Evolutionary conservation across 1,140 invertebrate genomes (phyloP).

Genomic region (Eulimnadia texana): DNA sequence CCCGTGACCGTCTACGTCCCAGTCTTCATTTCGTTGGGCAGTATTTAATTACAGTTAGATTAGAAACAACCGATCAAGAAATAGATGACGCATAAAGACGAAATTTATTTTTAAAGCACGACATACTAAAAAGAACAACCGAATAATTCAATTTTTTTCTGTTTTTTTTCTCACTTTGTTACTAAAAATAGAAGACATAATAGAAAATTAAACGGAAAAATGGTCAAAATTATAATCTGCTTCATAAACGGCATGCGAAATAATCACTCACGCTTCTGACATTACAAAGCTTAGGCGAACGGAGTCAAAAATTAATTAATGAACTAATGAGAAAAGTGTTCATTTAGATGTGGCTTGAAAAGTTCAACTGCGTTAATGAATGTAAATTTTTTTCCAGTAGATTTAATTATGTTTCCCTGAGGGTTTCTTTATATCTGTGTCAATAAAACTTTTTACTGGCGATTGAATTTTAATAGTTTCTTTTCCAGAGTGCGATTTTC

Average conservation of each 20-base stretch:
- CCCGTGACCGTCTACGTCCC: slow-evolving; percentile 12
- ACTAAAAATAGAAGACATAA: neutral
- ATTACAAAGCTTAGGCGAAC: too few species aligned
- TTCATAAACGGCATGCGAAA: too few species aligned
- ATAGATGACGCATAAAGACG: slow-evolving; percentile 1
- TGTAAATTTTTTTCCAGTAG: neutral
- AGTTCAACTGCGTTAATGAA: neutral
- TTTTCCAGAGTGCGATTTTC: neutral
- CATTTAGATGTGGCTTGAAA: neutral
- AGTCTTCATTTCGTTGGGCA: slow-evolving; percentile 8
- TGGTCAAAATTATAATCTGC: too few species aligned
- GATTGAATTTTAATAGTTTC: neutral
- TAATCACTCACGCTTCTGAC: too few species aligned
- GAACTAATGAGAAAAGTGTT: neutral
- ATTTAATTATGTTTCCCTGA: neutral
- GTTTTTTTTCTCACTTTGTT: neutral
- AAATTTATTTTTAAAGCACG: slow-evolving; percentile 1
- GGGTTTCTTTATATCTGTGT: neutral
- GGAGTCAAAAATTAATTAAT: neutral
- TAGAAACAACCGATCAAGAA: neutral
- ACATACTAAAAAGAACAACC: neutral
- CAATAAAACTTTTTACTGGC: neutral
- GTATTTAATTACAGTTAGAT: neutral
- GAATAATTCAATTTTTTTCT: slow-evolving; percentile 2
- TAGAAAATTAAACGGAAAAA: neutral